Conservation (phyloP, 2,797 vertebrate genomes). For the Onychomys torridus region DNA sequence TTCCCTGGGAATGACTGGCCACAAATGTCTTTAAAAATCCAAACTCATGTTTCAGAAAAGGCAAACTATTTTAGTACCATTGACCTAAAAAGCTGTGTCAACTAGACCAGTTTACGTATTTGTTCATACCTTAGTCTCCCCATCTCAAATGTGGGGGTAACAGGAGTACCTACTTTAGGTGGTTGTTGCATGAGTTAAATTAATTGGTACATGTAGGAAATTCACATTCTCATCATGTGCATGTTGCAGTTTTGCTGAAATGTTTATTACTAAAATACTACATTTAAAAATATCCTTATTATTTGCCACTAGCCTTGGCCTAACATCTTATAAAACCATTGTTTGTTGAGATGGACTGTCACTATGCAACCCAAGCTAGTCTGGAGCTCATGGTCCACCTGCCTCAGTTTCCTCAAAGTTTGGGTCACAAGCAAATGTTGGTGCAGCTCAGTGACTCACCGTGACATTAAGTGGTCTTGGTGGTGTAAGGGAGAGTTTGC, state of each 20-base stretch:
- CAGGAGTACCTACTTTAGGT: not conserved
- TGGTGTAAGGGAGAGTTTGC: not conserved
- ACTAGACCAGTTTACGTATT: not conserved
- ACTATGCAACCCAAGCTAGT: not conserved
- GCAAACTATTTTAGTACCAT: not conserved
- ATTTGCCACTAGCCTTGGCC: not conserved
- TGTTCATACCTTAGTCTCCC: not conserved
- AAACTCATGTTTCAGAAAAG: constrained; percentile 17
- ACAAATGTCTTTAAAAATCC: not conserved
- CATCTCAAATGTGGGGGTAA: not conserved
- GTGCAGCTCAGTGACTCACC: not conserved
- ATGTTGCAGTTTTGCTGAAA: not conserved
- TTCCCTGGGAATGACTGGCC: constrained; percentile 4
- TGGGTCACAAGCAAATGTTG: not conserved
- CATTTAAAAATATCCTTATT: not conserved
- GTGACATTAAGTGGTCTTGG: not conserved
- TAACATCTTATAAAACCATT: not conserved
- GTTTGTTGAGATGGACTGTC: not conserved
- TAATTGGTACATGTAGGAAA: not conserved
- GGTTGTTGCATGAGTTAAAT: not conserved
- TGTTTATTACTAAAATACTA: not conserved
- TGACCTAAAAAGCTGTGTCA: constrained; percentile 1
- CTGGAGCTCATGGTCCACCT: not conserved
- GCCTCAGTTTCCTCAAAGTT: not conserved
- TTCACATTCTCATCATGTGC: not conserved